A percentile compares a stretch with the other conserved stretches of the same genome.
Evolutionary conservation across 2,797 vertebrate species (phyloP).

Genomic region (Artibeus jamaicensis): DNA sequence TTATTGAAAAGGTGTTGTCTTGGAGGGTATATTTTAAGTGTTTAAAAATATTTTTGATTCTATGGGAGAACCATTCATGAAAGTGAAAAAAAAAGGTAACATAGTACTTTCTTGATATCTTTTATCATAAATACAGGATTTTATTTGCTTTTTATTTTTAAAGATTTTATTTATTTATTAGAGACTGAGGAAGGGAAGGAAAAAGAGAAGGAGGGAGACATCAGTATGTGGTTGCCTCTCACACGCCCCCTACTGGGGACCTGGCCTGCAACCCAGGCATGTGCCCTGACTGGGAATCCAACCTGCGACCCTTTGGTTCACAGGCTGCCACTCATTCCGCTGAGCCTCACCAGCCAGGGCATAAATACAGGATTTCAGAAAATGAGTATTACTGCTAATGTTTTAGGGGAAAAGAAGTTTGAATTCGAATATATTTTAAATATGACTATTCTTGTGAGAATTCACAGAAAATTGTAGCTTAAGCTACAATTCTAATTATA

Average conservation of each 20-base stretch:
- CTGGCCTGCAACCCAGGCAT: too few relatives aligned
- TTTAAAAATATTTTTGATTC: slow-evolving; percentile 14
- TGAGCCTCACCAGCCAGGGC: too few relatives aligned
- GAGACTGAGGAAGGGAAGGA: too few relatives aligned
- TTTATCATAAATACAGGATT: neutral
- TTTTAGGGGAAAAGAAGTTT: neutral
- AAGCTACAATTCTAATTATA: neutral
- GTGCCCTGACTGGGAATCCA: too few relatives aligned
- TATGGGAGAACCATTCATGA: neutral
- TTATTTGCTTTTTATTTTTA: too few relatives aligned
- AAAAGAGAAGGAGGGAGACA: too few relatives aligned
- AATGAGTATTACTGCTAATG: neutral
- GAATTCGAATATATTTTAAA: neutral
- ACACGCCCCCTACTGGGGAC: too few relatives aligned
- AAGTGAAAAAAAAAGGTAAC: neutral
- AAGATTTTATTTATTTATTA: too few relatives aligned
- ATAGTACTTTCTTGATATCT: neutral
- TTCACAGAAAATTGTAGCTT: neutral
- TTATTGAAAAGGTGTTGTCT: neutral
- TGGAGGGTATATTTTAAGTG: neutral
- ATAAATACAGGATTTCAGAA: slow-evolving; percentile 4
- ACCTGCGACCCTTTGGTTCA: too few relatives aligned
- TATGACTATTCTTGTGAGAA: neutral
- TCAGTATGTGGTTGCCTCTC: too few relatives aligned
- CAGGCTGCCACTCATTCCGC: too few relatives aligned